Base-by-base conservation (phyloP, 2,888 invertebrate genomes). In the Caenorhabditis macrosperma region DNA sequence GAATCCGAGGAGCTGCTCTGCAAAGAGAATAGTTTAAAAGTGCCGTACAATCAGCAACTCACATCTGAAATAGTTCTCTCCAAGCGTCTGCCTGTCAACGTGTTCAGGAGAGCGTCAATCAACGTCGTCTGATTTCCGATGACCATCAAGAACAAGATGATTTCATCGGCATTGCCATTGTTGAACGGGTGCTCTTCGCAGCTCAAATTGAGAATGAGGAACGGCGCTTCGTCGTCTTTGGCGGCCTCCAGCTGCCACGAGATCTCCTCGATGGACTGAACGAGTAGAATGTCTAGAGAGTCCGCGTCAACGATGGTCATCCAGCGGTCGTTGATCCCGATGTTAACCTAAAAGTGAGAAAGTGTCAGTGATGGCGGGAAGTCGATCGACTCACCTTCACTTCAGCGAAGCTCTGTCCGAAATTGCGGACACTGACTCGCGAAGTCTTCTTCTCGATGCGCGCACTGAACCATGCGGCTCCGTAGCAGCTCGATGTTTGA, bases 241-340 rank as follows among this genome's bases (percentile, higher is more conserved):
- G 41, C 26, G 22, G 30, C 26, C 20, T 71, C 78, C 35, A 78
- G 52, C 33, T 78, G 41, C 78, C 78, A 78, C 17, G 60, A 46
- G 15, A 78, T 59, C 54, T 78, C 71, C 0, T 78, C 71, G 15
- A 89, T 80, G n/a, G 72, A 66, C 60, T 84, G 86, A 7, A 84
- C 77, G n/a, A 88, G 75, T 0, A 90, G 76, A 3, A 82, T 66
- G 26, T 87, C 85, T 20, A 85, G 59, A 92, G 95, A 94, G 35
- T 94, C 92, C 84, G 94, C 94, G 90, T 96, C 95, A 79, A 96
- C 94, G 78, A 96, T 94, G 90, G 95, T 95, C 80, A 96, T 93
- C 4, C 95, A 95, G 74, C 94, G 93, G 1, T 94, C 93, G 91
- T 95, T 96, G 87, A 97, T 94, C n/a, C 95, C 96, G 46, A 96